Evolutionary conservation across 2,113 vertebrate genomes (phyloP).

Genomic region (Euleptes europaea): DNA sequence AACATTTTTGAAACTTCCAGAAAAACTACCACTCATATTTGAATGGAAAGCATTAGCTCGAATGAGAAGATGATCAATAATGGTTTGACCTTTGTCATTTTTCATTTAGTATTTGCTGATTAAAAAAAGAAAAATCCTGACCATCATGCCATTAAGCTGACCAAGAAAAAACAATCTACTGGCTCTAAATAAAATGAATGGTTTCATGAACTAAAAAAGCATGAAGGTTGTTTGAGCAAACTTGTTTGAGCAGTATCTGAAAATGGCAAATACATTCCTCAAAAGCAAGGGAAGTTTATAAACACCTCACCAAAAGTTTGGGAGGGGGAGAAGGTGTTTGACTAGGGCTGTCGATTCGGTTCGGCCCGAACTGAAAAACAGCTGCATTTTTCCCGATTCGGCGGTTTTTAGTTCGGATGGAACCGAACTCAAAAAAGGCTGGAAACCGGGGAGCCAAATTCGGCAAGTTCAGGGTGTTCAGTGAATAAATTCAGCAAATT

Average conservation of each 20-base stretch:
- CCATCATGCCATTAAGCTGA: neutral
- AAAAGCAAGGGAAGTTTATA: neutral
- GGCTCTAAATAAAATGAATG: neutral
- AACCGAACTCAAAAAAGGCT: too few species aligned
- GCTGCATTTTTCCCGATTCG: too few species aligned
- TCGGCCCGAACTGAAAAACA: too few species aligned
- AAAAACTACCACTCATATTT: neutral
- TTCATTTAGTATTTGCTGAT: neutral
- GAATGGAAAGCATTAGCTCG: neutral
- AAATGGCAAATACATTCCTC: conserved; percentile 18
- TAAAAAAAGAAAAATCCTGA: neutral
- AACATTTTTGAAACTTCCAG: neutral
- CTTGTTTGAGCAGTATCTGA: neutral
- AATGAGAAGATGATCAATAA: neutral
- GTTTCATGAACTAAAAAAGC: neutral
- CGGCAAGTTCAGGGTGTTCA: too few species aligned
- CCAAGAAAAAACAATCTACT: neutral
- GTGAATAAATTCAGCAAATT: too few species aligned
- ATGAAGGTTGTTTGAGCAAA: conserved; percentile 1
- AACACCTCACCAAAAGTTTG: neutral
- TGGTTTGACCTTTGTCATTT: conserved; percentile 1
- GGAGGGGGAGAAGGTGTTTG: too few species aligned
- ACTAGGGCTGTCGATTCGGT: too few species aligned
- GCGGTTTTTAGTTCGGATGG: too few species aligned
- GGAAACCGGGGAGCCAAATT: too few species aligned